phyloP scores from a whole-genome alignment of 35 echinoderm and acorn worm genomes.

The Strongylocentrotus purpuratus region DNA sequence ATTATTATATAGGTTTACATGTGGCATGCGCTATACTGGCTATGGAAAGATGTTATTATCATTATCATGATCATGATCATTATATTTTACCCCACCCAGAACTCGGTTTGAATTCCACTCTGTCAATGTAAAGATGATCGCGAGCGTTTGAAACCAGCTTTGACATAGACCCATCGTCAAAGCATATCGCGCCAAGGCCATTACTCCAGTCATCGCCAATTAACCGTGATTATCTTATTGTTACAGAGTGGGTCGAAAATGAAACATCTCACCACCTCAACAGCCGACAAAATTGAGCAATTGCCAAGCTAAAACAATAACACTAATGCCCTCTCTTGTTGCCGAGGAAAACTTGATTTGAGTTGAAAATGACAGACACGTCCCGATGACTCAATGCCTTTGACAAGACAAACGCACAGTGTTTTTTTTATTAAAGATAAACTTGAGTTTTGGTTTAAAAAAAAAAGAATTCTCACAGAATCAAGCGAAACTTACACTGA shows the following conservation, averaged over 20 bases:
- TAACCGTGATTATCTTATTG: constrained; percentile 11
- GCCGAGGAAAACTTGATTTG: background rate
- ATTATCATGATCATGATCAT: background rate
- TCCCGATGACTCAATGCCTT: background rate
- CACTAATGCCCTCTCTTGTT: background rate
- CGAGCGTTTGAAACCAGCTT: background rate
- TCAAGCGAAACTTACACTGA: no score
- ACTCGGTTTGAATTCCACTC: background rate
- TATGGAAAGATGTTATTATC: background rate
- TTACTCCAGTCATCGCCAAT: background rate
- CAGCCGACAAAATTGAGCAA: constrained; percentile 16
- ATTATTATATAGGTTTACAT: no score
- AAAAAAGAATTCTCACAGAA: no score
- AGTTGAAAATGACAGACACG: background rate
- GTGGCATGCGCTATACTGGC: no score
- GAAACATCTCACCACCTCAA: background rate
- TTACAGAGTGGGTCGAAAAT: background rate
- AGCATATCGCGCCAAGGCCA: background rate
- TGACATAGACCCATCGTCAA: background rate
- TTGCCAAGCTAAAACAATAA: constrained; percentile 18
- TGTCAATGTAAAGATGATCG: background rate
- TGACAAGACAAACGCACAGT: background rate
- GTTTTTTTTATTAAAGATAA: no score
- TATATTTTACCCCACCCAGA: background rate
- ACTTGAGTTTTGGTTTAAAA: no score